Conservation (phyloP, 2,113 vertebrate species). For the Spea bombifrons region DNA sequence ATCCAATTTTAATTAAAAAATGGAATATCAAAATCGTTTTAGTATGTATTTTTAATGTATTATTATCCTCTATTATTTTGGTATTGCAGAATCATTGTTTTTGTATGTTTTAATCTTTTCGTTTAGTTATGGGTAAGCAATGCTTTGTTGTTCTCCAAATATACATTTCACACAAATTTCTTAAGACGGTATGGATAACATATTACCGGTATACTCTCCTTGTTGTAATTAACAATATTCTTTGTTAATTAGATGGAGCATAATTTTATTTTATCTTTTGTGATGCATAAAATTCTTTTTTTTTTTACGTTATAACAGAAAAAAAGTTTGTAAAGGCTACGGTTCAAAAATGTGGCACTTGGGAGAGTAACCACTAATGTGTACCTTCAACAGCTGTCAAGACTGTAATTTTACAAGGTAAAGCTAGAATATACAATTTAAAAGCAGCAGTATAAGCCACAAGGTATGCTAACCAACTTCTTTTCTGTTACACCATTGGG, state of each 20-base stretch:
- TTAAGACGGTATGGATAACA: too few species aligned
- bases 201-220: slow-evolving; percentile 12
- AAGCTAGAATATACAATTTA: slow-evolving; percentile 44
- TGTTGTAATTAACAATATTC: slow-evolving; percentile 9
- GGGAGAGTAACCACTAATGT: slow-evolving; percentile 6
- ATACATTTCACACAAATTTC: too few species aligned
- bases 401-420: slow-evolving; percentile 47
- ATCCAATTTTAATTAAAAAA: too few species aligned
- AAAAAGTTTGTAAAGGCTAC: slow-evolving; percentile 36
- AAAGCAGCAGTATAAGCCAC: slow-evolving; percentile 27
- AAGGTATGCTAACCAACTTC: slow-evolving; percentile 46
- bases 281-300: background rate
- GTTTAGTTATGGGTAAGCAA: too few species aligned
- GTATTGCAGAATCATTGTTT: too few species aligned
- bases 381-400: slow-evolving; percentile 39
- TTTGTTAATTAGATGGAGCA: background rate
- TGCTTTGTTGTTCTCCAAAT: too few species aligned
- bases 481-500: slow-evolving; percentile 43
- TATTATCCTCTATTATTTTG: too few species aligned
- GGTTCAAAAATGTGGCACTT: slow-evolving; percentile 32
- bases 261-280: slow-evolving; percentile 3
- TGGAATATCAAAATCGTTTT: too few species aligned
- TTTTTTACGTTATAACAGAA: slow-evolving; percentile 14
- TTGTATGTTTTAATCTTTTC: too few species aligned
- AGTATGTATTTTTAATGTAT: too few species aligned